phyloP scores from a whole-genome alignment of 1,140 invertebrate genomes.

The Piezodorus guildinii region DNA sequence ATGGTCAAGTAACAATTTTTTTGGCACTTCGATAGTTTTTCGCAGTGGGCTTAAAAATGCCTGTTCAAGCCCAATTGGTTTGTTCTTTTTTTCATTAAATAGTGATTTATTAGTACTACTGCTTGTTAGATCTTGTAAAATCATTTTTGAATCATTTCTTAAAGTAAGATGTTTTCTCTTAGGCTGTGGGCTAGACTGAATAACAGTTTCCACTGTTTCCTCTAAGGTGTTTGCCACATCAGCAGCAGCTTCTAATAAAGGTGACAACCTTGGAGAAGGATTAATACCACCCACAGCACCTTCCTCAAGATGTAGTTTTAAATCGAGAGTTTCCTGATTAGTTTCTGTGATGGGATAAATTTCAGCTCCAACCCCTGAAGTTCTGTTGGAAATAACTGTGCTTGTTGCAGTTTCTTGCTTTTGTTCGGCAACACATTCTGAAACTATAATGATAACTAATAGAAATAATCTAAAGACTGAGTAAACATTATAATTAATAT shows the following conservation, averaged over 20 bases:
- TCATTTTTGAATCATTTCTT: slow-evolving; percentile 33
- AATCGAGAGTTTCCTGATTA: not conserved
- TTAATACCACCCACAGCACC: not conserved
- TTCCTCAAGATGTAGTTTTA: slow-evolving; percentile 24
- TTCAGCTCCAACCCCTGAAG: slow-evolving; percentile 19
- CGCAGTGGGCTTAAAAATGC: not conserved
- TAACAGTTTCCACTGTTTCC: slow-evolving; percentile 50
- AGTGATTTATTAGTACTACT: not conserved
- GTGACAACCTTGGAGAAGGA: slow-evolving; percentile 27
- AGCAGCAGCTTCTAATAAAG: slow-evolving; percentile 49
- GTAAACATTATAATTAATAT: too few species aligned
- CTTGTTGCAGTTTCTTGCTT: not conserved
- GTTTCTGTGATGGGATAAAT: not conserved
- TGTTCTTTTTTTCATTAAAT: not conserved
- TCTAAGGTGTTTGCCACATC: slow-evolving; percentile 53
- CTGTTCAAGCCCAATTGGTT: not conserved
- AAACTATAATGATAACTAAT: not conserved
- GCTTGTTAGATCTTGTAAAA: slow-evolving; percentile 25
- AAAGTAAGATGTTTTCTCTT: slow-evolving; percentile 39
- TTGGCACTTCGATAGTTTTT: slow-evolving; percentile 5
- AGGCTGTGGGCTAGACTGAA: slow-evolving; percentile 43
- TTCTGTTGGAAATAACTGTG: not conserved
- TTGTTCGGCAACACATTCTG: slow-evolving; percentile 11
- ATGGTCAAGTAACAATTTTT: slow-evolving; percentile 9
- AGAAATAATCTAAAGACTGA: too few species aligned